A percentile compares a stretch with the other conserved stretches of the same genome.
Evolutionary conservation across 2,113 vertebrate species (phyloP).

Genomic region (Chamaetylas fuelleborni): DNA sequence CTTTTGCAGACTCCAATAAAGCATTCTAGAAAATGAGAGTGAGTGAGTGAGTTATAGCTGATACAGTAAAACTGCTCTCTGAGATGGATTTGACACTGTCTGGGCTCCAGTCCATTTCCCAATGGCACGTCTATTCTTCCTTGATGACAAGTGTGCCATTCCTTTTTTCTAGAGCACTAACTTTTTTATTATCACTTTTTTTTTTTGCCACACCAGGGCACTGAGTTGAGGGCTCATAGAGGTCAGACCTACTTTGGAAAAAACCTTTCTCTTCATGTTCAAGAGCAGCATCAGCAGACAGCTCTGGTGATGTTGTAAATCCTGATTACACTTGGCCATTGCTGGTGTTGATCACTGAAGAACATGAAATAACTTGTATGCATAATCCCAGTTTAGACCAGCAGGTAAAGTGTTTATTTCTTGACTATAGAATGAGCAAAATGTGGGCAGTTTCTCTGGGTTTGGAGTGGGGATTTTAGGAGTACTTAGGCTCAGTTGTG

Average conservation of each 20-base stretch:
- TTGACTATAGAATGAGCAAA: neutral
- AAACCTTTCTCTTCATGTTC: neutral
- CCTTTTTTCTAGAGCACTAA: slow-evolving; percentile 7
- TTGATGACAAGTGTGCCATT: slow-evolving; percentile 1
- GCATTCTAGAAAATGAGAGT: slow-evolving; percentile 8
- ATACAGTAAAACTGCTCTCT: neutral
- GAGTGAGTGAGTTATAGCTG: slow-evolving; percentile 30
- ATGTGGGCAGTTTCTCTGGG: neutral
- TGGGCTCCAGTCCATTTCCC: slow-evolving; percentile 48
- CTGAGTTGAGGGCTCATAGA: neutral
- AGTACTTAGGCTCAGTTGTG: neutral
- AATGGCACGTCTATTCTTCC: neutral
- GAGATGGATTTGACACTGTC: slow-evolving; percentile 19
- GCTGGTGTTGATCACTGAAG: neutral
- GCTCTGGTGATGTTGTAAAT: neutral
- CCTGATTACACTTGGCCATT: neutral
- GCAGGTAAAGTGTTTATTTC: neutral
- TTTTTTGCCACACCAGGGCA: neutral
- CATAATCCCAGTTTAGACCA: neutral
- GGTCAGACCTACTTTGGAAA: neutral
- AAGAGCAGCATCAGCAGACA: neutral
- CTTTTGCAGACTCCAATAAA: slow-evolving; percentile 19
- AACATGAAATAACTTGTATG: neutral
- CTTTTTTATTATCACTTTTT: neutral
- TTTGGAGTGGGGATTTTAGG: neutral